Percentiles rank a stretch among this genome's conserved stretches.
Conservation (phyloP, 2,888 invertebrate genomes). For the Drosophila maculinotata region DNA sequence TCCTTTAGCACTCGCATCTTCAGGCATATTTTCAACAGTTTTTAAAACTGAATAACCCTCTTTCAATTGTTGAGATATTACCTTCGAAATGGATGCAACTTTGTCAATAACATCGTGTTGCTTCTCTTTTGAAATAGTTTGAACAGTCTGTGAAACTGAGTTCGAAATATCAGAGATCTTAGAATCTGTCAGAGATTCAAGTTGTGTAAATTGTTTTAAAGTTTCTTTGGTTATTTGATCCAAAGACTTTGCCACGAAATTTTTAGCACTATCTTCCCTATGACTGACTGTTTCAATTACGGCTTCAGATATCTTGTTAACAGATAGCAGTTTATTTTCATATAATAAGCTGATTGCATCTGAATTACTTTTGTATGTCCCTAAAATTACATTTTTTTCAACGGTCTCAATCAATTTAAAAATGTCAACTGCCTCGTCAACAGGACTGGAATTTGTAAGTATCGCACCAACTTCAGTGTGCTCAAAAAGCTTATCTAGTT, state of each 20-base stretch:
- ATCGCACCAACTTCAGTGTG: slow-evolving; percentile 43
- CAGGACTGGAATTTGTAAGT: slow-evolving; percentile 71
- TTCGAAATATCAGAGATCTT: slow-evolving; percentile 32
- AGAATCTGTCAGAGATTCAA: slow-evolving; percentile 34
- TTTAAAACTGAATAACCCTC: slow-evolving; percentile 16
- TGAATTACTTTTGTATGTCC: slow-evolving; percentile 19
- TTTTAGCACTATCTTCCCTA: slow-evolving; percentile 46
- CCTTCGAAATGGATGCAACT: slow-evolving; percentile 16
- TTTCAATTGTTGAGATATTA: slow-evolving; percentile 20
- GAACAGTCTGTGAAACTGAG: slow-evolving; percentile 31
- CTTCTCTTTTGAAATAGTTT: slow-evolving; percentile 30
- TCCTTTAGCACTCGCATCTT: slow-evolving; percentile 49
- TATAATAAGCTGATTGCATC: slow-evolving; percentile 21
- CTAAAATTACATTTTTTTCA: slow-evolving; percentile 52
- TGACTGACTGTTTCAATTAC: slow-evolving; percentile 18
- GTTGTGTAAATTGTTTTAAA: slow-evolving; percentile 29
- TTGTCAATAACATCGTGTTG: slow-evolving; percentile 30
- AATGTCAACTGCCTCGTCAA: slow-evolving; percentile 56
- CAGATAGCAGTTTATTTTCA: slow-evolving; percentile 25
- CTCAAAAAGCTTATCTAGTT: slow-evolving; percentile 59
- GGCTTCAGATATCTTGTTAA: slow-evolving; percentile 28
- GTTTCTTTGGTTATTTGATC: slow-evolving; percentile 44
- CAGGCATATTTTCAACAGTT: slow-evolving; percentile 30
- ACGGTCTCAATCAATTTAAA: slow-evolving; percentile 33
- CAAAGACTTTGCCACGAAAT: slow-evolving; percentile 37